A percentile compares a stretch with the other conserved stretches of the same genome.
phyloP scores from a whole-genome alignment of 2,888 invertebrate species.

The Linyphia triangularis region DNA sequence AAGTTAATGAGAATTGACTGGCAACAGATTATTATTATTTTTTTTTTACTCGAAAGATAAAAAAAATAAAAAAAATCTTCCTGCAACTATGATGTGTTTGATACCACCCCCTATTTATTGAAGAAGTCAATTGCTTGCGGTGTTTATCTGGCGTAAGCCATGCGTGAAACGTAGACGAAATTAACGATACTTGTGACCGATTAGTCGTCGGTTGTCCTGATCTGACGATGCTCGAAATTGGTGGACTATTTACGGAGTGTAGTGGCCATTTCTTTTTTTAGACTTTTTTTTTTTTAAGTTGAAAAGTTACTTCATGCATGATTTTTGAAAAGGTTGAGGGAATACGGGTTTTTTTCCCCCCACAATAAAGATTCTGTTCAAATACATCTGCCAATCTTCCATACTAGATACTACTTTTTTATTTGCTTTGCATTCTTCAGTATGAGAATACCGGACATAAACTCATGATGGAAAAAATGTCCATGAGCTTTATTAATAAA shows the following conservation, averaged over 20 bases:
- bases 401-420: too few relatives aligned
- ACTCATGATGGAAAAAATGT: too few relatives aligned
- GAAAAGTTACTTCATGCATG: too few relatives aligned
- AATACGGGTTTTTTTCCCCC: too few relatives aligned
- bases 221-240: conserved; percentile 23
- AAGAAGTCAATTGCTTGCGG: conserved; percentile 70
- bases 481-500: too few relatives aligned
- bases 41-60: not conserved
- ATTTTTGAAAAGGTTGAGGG: too few relatives aligned
- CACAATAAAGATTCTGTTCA: too few relatives aligned
- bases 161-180: conserved; percentile 57
- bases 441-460: too few relatives aligned
- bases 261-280: too few relatives aligned
- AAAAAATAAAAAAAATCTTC: not conserved
- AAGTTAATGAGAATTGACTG: conserved; percentile 42
- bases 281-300: too few relatives aligned
- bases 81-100: not conserved
- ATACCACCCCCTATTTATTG: not conserved
- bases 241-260: not conserved
- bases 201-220: conserved; percentile 51
- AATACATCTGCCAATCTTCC: too few relatives aligned
- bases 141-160: conserved; percentile 15
- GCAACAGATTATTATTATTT: not conserved
- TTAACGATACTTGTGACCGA: conserved; percentile 64
- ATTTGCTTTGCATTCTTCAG: too few relatives aligned